Conservation (phyloP, 1,140 invertebrate genomes). For the Nebria ingens region DNA sequence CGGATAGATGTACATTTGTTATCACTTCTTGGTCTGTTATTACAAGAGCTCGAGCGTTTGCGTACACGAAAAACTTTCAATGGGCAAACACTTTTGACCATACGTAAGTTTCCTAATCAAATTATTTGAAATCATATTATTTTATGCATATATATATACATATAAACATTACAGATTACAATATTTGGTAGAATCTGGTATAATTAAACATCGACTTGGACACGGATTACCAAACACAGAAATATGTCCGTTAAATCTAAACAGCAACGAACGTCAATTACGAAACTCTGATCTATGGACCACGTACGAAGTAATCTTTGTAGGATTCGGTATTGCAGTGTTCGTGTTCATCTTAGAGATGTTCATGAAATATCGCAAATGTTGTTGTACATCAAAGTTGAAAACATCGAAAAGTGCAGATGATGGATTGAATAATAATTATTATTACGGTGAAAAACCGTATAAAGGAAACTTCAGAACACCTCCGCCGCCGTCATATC, state of each 20-base stretch:
- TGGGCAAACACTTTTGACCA: slow-evolving; percentile 49
- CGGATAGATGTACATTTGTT: slow-evolving; percentile 57
- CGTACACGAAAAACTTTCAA: slow-evolving; percentile 48
- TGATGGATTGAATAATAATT: slow-evolving; percentile 15
- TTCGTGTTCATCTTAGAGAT: slow-evolving; percentile 55
- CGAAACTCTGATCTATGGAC: slow-evolving; percentile 54
- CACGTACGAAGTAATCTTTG: slow-evolving; percentile 60
- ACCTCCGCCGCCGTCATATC: slow-evolving; percentile 45
- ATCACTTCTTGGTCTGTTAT: slow-evolving; percentile 54
- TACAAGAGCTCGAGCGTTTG: slow-evolving; percentile 53
- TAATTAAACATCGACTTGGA: slow-evolving; percentile 51
- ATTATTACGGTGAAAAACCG: neutral
- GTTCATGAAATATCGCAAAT: slow-evolving; percentile 15
- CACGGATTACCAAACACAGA: slow-evolving; percentile 54
- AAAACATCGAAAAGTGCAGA: slow-evolving; percentile 5
- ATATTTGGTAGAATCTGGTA: slow-evolving; percentile 57
- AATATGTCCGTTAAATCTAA: slow-evolving; percentile 68
- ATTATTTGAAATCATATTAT: slow-evolving; percentile 9
- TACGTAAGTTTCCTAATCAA: slow-evolving; percentile 43
- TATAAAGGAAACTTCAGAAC: slow-evolving; percentile 18
- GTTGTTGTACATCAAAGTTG: neutral
- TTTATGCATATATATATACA: too few species aligned
- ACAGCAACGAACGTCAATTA: slow-evolving; percentile 65
- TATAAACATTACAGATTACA: slow-evolving; percentile 54
- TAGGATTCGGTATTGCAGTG: slow-evolving; percentile 47